A percentile compares a stretch with the other conserved stretches of the same genome.
These are phyloP conservation scores for Campoplex nolae DNA, from an alignment of 2,888 invertebrate genomes.

Conservation along the genomic window DNA sequence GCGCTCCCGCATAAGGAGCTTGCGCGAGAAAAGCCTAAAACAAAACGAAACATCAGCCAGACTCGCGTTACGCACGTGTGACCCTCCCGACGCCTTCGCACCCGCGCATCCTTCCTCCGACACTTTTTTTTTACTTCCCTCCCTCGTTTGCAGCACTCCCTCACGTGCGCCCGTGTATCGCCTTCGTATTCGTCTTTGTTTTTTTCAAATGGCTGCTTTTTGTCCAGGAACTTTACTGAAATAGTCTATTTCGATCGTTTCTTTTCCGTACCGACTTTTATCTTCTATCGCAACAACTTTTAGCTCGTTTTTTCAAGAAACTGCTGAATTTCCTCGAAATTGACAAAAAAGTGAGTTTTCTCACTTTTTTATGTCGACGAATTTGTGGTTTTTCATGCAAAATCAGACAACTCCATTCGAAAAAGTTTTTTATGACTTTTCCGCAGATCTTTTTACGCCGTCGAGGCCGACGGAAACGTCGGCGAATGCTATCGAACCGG, in stretches of 20 bases:
- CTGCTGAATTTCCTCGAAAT: too few species aligned
- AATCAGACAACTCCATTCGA: too few species aligned
- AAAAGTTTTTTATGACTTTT: too few species aligned
- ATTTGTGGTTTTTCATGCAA: too few species aligned
- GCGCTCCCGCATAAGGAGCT: constrained; percentile 17
- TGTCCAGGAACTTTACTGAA: background rate
- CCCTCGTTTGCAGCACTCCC: background rate
- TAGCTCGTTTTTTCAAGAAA: too few species aligned
- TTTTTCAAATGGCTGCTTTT: too few species aligned
- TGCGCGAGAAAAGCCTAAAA: constrained; percentile 41
- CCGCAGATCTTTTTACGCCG: too few species aligned
- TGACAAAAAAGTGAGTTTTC: too few species aligned
- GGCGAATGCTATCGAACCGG: too few species aligned
- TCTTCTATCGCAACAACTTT: too few species aligned
- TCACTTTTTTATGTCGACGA: too few species aligned
- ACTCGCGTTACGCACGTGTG: constrained; percentile 16
- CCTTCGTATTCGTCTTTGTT: background rate
- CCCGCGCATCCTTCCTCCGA: background rate
- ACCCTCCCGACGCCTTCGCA: background rate
- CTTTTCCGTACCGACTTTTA: background rate
- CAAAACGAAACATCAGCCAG: constrained; percentile 62
- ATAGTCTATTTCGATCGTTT: background rate
- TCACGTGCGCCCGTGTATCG: background rate
- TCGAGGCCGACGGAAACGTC: too few species aligned
- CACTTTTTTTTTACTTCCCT: background rate